These are phyloP conservation scores for Fukomys damarensis DNA, from an alignment of 2,113 vertebrate species.

Conservation along the genomic window DNA sequence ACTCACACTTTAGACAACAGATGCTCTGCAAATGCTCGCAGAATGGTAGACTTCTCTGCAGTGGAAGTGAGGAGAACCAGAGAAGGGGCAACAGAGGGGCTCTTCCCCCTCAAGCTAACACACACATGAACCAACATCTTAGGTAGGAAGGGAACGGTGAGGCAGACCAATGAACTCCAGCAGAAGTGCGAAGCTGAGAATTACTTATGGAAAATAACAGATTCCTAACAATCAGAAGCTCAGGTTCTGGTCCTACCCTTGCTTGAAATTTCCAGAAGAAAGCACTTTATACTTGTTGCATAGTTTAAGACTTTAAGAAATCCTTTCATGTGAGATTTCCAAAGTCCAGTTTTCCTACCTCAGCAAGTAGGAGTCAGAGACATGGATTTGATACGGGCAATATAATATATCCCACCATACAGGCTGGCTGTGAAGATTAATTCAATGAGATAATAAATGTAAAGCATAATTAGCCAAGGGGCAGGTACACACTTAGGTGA, in stretches of 20 bases:
- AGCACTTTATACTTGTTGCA: background rate
- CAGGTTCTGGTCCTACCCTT: background rate
- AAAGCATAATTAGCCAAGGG: background rate
- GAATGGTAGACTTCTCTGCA: background rate
- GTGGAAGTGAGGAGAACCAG: background rate
- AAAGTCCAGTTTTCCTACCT: background rate
- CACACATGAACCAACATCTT: background rate
- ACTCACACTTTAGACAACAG: background rate
- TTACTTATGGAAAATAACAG: background rate
- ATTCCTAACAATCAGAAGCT: background rate
- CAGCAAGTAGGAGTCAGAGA: background rate
- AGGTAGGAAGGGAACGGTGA: background rate
- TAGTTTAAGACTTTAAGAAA: constrained; percentile 9
- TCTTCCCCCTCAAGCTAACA: background rate
- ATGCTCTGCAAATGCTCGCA: background rate
- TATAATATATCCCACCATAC: background rate
- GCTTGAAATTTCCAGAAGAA: background rate
- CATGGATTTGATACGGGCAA: background rate
- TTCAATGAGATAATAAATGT: background rate
- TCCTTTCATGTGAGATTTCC: background rate
- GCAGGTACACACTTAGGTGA: background rate
- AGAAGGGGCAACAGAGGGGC: background rate
- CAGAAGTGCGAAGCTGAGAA: background rate
- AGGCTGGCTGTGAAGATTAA: background rate
- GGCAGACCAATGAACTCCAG: background rate